Evolutionary conservation across 2,888 invertebrate species (phyloP), one percentile per base, ranked within the genome.

Genomic region (Lepidocyrtinus sp.): DNA sequence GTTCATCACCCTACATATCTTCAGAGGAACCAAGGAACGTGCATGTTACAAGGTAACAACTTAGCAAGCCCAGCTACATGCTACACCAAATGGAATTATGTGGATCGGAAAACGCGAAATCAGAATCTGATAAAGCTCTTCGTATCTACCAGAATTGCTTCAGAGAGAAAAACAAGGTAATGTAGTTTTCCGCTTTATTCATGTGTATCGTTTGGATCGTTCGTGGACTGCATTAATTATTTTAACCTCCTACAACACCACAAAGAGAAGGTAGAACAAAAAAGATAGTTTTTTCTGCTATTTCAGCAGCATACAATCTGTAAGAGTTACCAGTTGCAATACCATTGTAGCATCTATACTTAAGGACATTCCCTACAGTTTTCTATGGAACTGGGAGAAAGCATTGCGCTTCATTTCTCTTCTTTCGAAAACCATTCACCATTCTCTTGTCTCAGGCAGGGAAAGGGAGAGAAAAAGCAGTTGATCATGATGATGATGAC

Each of bases 151-250:
- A 26, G 67, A 21, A 17, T 7, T n/a, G n/a, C 67, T 67, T n/a
- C 46, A 27, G 12, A 36, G 5, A 36, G 12, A 2, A 50, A 50
- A 50, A 50, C 2, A 50, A 12, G 50, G 50, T 7, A 50, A 50
- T 2, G 50, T 50, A 50, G 50, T 12, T 50, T 12, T 50, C 50
- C 17, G 5, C 2, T 50, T 50, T 24, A 68, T 68, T 15, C 68
- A 68, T 68, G 24, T 17, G 26, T 69, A 45, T 26, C 55, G 19
- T 2, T 17, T 50, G 36, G 24, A 2, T 67, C 2, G 65, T 64
- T 62, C 75, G 69, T 62, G 68, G 62, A 9, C 21, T 75, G 75
- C 75, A 75, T 75, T 69, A 75, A 75, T 75, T 75, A 75, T 69
- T 75, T 75, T 75, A 69, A 68, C 75, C 69, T 75, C 22, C 36